Conservation (phyloP, 2,113 vertebrate species). For the Cathartes aura region DNA sequence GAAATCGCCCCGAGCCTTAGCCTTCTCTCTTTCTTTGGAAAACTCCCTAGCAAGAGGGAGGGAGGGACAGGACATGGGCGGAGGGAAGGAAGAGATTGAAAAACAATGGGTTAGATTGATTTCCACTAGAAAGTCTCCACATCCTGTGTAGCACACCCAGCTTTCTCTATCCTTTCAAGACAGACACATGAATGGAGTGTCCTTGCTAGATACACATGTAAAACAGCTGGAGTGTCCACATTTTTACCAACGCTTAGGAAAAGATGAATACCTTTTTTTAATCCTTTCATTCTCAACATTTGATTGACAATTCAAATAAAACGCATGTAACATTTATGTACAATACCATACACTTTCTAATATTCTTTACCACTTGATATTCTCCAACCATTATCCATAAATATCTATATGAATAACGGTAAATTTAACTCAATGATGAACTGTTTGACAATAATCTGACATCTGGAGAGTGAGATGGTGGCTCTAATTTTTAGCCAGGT, state of each 20-base stretch:
- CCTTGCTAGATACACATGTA: neutral
- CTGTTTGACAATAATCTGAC: conserved; percentile 53
- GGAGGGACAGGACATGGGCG: neutral
- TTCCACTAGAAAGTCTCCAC: neutral
- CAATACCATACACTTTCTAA: neutral
- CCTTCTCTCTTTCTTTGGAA: conserved; percentile 98
- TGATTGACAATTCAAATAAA: neutral
- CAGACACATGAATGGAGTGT: neutral
- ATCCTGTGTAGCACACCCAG: neutral
- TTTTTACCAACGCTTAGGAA: neutral
- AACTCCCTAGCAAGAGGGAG: conserved; percentile 87
- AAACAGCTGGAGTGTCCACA: neutral
- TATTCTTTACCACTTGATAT: neutral
- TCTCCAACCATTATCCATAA: neutral
- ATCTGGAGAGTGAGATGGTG: conserved; percentile 57
- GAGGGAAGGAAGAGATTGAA: conserved; percentile 38
- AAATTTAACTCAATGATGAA: neutral
- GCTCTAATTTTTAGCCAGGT: neutral
- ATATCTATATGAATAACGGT: neutral
- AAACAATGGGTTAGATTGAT: conserved; percentile 53
- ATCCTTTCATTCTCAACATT: neutral
- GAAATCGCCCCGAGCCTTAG: conserved; percentile 96
- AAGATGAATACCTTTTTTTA: neutral
- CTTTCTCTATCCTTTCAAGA: neutral
- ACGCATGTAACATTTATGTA: neutral